Base-by-base conservation (phyloP, 2,113 vertebrate genomes). In the Eclectus roratus region DNA sequence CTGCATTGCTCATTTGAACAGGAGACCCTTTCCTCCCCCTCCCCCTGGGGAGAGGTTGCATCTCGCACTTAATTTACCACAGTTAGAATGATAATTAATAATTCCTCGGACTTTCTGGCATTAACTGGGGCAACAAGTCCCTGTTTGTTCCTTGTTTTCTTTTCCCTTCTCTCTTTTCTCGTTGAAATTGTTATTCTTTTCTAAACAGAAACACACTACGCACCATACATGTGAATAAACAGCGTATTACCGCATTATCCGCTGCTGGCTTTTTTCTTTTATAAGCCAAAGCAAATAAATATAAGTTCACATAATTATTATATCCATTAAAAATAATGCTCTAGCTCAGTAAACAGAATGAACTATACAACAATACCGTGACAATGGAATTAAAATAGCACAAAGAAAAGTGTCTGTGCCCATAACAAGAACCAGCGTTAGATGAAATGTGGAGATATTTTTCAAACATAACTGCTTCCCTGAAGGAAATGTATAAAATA, bases 391-490 rank as follows among this genome's bases (percentile, higher is more conserved):
- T 93, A 92, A 94, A 97, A 93, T 58, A 95, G 76, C 95, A 93
- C 95, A 91, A 91, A 94, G 80, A 63, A 60, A 88, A 93, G 68
- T 68, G 85, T 43, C 76, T 4, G 39, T 83, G 76, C 82, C 85
- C 27, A 2, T 71, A 80, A 90, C 80, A 61, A 96, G 89, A 92
- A 47, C 61, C 52, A 56, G 73, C 0, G 0, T 73, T n/a, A 89
- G 94, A 96, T 96, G 88, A 74, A 95, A 96, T 91, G 78, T 44
- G 70, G 85, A 80, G 94, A 94, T 93, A 95, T 93, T 96, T 96
- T 95, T 95, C 95, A 86, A 81, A 93, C 88, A 44, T 44, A 83
- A 86, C 85, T 50, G 80, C 93, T 89, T 95, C 93, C 93, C 93
- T 78, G 85, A 96, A 94, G 90, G 93, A 93, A 93, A 74, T 17